These are phyloP conservation scores for Epinephelus fuscoguttatus DNA, from an alignment of 2,113 vertebrate species.

Conservation along the genomic window DNA sequence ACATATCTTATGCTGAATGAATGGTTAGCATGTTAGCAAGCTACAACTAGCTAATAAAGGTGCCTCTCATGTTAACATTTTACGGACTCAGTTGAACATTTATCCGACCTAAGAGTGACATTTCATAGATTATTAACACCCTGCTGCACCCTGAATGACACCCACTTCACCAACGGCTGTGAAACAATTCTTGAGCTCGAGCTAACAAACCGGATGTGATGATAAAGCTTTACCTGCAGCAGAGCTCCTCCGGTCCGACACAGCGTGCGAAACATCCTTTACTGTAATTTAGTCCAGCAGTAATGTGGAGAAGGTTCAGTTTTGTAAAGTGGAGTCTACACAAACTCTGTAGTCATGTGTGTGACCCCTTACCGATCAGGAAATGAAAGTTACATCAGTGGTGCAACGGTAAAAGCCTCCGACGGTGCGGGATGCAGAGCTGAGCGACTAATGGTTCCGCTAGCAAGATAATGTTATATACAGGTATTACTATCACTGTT, in stretches of 20 bases:
- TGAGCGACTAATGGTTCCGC: conserved; percentile 31
- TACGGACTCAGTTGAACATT: neutral
- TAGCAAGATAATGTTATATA: neutral
- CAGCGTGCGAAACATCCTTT: conserved; percentile 80
- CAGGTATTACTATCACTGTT: no score
- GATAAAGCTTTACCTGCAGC: conserved; percentile 73
- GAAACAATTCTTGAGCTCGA: neutral
- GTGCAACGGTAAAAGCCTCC: conserved; percentile 55
- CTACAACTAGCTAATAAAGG: no score
- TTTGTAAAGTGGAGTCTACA: neutral
- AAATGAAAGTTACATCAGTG: conserved; percentile 76
- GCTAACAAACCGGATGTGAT: neutral
- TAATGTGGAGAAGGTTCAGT: accelerated
- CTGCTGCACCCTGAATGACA: conserved; percentile 29
- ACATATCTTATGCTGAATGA: neutral
- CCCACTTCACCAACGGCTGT: neutral
- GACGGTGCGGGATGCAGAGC: neutral
- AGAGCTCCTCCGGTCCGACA: conserved; percentile 75
- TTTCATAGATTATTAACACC: conserved; percentile 2
- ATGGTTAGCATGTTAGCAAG: neutral
- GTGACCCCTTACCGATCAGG: conserved; percentile 68
- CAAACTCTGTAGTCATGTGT: conserved; percentile 42
- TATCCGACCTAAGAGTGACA: neutral
- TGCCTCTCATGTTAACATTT: neutral
- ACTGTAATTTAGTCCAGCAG: accelerated